A percentile compares a stretch with the other conserved stretches of the same genome.
phyloP scores from a whole-genome alignment of 2,797 vertebrate species.

The Neopelma chrysocephalum region DNA sequence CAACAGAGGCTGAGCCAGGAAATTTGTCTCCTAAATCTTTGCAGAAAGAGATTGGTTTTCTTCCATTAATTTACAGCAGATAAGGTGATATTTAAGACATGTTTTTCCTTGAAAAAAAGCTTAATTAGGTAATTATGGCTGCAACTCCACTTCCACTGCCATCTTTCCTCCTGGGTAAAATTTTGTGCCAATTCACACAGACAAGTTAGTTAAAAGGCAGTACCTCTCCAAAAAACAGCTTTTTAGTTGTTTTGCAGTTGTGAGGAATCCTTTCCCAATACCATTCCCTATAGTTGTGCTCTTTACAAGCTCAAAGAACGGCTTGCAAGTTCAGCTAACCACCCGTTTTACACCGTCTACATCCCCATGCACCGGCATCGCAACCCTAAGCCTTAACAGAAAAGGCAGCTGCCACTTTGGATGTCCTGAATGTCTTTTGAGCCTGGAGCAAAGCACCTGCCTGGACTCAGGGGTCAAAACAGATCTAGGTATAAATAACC shows the following conservation, averaged over 20 bases:
- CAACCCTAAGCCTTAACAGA: not conserved
- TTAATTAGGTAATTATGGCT: not conserved
- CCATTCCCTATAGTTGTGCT: not conserved
- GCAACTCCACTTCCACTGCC: not conserved
- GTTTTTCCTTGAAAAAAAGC: not conserved
- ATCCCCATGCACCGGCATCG: rapidly evolving
- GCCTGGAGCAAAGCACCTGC: not conserved
- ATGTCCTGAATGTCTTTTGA: not conserved
- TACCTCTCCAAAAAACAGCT: not conserved
- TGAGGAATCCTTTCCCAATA: not conserved
- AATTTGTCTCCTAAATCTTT: not conserved
- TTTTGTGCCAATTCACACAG: not conserved
- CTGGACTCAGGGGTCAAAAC: not conserved
- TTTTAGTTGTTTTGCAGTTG: not conserved
- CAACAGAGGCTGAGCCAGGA: not conserved
- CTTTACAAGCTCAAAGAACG: not conserved
- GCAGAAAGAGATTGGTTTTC: not conserved
- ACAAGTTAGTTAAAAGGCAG: not conserved
- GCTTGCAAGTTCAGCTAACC: not conserved
- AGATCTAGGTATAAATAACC: not conserved
- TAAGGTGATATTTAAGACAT: not conserved
- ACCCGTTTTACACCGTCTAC: rapidly evolving
- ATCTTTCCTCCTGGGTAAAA: not conserved
- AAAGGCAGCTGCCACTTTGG: not conserved
- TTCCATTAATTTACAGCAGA: not conserved